These are phyloP conservation scores for Diabrotica undecimpunctata DNA, from an alignment of 1,140 invertebrate species.

Conservation along the genomic window DNA sequence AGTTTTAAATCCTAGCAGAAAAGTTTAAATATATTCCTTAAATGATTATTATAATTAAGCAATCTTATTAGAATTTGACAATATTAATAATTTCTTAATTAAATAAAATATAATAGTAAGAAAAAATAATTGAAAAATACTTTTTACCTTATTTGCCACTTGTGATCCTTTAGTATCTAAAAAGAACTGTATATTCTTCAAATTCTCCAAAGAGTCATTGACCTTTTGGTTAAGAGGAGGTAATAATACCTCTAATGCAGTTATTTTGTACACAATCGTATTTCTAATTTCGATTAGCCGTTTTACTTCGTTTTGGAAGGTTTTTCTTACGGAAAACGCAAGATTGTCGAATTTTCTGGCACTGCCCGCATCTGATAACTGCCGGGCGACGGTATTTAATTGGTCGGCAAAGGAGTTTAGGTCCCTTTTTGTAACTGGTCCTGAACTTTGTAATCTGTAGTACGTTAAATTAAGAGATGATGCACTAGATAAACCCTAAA, in stretches of 20 bases:
- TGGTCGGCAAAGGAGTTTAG: slow-evolving; percentile 69
- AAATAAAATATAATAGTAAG: neutral
- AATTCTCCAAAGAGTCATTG: slow-evolving; percentile 68
- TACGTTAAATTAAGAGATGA: slow-evolving; percentile 65
- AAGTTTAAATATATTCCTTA: too few species aligned
- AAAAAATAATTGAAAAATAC: neutral
- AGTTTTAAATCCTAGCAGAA: too few species aligned
- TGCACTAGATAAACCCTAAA: slow-evolving; percentile 53
- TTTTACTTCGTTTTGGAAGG: slow-evolving; percentile 61
- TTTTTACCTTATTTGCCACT: slow-evolving; percentile 29
- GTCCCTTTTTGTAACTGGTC: slow-evolving; percentile 68
- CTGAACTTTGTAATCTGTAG: slow-evolving; percentile 58
- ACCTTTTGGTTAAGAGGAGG: slow-evolving; percentile 63
- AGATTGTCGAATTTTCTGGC: slow-evolving; percentile 64
- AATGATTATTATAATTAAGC: too few species aligned
- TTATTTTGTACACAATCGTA: slow-evolving; percentile 69
- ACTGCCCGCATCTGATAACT: slow-evolving; percentile 64
- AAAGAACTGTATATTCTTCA: slow-evolving; percentile 67
- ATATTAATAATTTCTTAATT: too few species aligned
- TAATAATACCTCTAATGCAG: slow-evolving; percentile 67
- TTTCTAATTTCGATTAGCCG: slow-evolving; percentile 66
- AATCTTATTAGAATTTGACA: too few species aligned
- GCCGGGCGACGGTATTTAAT: slow-evolving; percentile 66
- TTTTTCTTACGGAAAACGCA: slow-evolving; percentile 58
- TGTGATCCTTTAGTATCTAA: slow-evolving; percentile 62